phyloP scores from a whole-genome alignment of 2,113 vertebrate genomes.

The Hystrix cristata region DNA sequence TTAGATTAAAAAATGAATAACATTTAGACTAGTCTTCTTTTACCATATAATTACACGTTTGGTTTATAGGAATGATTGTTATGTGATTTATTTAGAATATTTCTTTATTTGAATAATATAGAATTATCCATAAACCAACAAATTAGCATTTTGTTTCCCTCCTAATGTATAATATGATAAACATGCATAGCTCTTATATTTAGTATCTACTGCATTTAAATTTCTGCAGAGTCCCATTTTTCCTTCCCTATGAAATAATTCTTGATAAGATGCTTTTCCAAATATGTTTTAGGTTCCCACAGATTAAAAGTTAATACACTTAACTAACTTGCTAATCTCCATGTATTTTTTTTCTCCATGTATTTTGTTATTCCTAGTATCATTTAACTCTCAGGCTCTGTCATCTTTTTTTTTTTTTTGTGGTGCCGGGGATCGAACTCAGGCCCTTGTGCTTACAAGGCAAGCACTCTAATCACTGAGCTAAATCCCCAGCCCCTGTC shows the following conservation, averaged over 20 bases:
- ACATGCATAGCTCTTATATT: not conserved
- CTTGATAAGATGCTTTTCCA: slow-evolving; percentile 47
- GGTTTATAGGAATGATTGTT: slow-evolving; percentile 27
- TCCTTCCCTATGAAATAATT: slow-evolving; percentile 49
- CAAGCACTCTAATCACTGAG: too few species aligned
- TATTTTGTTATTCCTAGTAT: slow-evolving; percentile 48
- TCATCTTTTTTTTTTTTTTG: not conserved
- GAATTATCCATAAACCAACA: slow-evolving; percentile 28
- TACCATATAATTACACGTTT: slow-evolving; percentile 47
- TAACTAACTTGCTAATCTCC: slow-evolving; percentile 35
- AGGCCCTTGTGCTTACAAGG: too few species aligned
- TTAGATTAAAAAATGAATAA: slow-evolving; percentile 61
- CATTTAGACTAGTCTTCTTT: slow-evolving; percentile 59
- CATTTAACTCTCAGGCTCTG: slow-evolving; percentile 12
- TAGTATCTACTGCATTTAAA: slow-evolving; percentile 13
- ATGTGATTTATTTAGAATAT: slow-evolving; percentile 58
- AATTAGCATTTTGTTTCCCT: slow-evolving; percentile 45
- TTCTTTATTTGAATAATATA: slow-evolving; percentile 39
- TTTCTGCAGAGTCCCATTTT: not conserved
- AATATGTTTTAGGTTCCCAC: not conserved
- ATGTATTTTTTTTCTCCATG: not conserved
- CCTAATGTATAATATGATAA: not conserved
- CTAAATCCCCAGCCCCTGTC: not conserved
- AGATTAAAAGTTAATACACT: slow-evolving; percentile 55
- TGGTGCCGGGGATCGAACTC: too few species aligned